Evolutionary conservation across 2,113 vertebrate genomes (phyloP), one percentile per base, ranked within the genome.

Genomic region (Malurus elegans): DNA sequence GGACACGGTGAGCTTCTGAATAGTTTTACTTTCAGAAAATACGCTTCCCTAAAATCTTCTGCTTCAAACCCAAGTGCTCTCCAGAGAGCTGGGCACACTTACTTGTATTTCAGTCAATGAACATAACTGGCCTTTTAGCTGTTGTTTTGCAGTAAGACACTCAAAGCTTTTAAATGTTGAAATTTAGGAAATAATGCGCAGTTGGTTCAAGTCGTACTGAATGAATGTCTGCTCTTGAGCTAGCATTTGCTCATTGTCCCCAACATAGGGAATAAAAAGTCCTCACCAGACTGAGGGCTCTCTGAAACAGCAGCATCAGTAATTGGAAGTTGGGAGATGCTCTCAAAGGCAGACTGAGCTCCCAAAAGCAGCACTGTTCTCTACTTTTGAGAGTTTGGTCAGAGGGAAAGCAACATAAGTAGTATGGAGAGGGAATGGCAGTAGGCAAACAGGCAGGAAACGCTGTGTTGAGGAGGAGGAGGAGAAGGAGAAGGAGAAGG

Each of bases 71-170:
- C 15, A 74, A 82, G 82, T 76, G 56, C 54, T 69, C 93, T 73
- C 81, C 34, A 70, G 93, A 92, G 74, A 90, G 24, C 18, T 4
- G 34, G 78, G 38, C 66, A 66, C 24, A 9, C 83, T 91, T 85
- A 47, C 93, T 92, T 90, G 74, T 86, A 45, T 88, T 96, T 96
- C 93, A 93, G 54, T 85, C 84, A 94, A 47, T 80, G 92, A 91
- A 79, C 32, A 26, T 50, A 90, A 51, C 60, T 90, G 79, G 60
- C 32, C 64, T 96, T 91, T 91, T 79, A 94, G 51, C 70, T 50
- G 64, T 85, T 95, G 87, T 90, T 92, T 86, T 85, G 89, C 81
- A 92, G n/a, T 73, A 72, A 76, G 78, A 40, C 38, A 64, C 62
- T 85, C 4, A 1, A 29, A 72, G 75, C 50, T 95, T 92, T 88